phyloP scores from a whole-genome alignment of 2,113 vertebrate species.

The Halcyon senegalensis region DNA sequence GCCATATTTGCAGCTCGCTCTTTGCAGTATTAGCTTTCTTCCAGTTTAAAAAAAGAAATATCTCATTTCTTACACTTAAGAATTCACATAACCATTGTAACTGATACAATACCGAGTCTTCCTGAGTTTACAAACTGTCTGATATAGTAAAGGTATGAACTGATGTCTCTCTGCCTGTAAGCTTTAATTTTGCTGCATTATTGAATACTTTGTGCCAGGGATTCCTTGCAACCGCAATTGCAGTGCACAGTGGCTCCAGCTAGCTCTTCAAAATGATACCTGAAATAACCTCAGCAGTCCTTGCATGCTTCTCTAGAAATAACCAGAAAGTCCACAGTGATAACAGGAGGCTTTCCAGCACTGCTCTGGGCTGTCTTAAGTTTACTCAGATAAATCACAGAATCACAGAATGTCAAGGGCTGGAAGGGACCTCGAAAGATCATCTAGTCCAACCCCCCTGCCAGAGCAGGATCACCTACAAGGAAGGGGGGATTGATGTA shows the following conservation, averaged over 20 bases:
- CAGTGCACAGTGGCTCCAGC: background rate
- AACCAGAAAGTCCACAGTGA: background rate
- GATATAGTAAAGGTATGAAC: background rate
- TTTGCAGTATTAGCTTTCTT: background rate
- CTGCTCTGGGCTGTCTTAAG: background rate
- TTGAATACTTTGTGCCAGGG: accelerated
- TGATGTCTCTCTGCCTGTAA: background rate
- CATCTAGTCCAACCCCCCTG: too few species aligned
- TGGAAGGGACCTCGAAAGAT: too few species aligned
- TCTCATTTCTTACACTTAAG: background rate
- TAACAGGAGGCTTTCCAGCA: background rate
- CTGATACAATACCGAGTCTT: background rate
- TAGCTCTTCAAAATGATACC: background rate
- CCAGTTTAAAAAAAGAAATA: background rate
- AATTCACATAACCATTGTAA: background rate
- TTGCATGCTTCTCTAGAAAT: background rate
- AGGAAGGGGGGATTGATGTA: background rate
- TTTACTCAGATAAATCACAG: background rate
- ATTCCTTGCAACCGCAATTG: background rate
- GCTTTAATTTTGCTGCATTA: background rate
- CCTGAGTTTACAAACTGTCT: background rate
- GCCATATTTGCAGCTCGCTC: background rate
- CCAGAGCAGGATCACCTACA: too few species aligned
- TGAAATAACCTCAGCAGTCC: background rate
- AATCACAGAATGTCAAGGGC: too few species aligned